Evolutionary conservation across 2,797 vertebrate species (phyloP), one percentile per base, ranked within the genome.

Genomic region (Ceyx erithaca): DNA sequence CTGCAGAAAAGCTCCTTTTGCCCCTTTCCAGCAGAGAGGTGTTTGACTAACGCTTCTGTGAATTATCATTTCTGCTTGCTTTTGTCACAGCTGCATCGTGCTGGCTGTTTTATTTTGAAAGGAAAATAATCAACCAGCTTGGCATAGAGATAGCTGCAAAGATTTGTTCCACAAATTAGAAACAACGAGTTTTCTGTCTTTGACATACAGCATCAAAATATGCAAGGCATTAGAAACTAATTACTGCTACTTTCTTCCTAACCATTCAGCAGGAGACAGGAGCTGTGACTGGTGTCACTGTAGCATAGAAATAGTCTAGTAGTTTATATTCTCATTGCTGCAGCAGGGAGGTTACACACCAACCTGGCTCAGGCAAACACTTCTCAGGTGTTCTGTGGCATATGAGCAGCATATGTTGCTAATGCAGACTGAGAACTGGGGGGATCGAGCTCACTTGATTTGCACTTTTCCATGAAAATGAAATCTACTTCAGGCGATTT

Each of bases 71-170:
- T 89, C 48, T 51, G 21, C 1, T 0, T 66, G 89, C 52, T 45
- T 71, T 66, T 87, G 81, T 73, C 72, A 72, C 28, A 48, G 75
- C 31, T 76, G 45, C 33, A 17, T 70, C 0, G 0, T 82, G 58
- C 51, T 87, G 68, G 31, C 66, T 87, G 61, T 18, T 68, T 79
- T 89, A 58, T 61, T 90, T 80, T 90, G 58, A 83, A 92, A 87
- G 54, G 66, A 92, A 88, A 76, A 69, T 35, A 71, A 80, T 80
- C 83, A 91, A 14, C 37, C 46, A 68, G 52, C 17, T 54, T 78
- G 82, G 69, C 23, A 30, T 48, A 62, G 45, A 37, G 77, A 84
- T 4, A 18, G 40, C 71, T 73, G 45, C 40, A 82, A 45, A 72
- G 64, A 68, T n/a, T 63, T 81, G 16, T 71, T 89, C 75, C 46